Evolutionary conservation across 2,888 invertebrate genomes (phyloP), one percentile per base, ranked within the genome.

Genomic region (Cheilosia variabilis): DNA sequence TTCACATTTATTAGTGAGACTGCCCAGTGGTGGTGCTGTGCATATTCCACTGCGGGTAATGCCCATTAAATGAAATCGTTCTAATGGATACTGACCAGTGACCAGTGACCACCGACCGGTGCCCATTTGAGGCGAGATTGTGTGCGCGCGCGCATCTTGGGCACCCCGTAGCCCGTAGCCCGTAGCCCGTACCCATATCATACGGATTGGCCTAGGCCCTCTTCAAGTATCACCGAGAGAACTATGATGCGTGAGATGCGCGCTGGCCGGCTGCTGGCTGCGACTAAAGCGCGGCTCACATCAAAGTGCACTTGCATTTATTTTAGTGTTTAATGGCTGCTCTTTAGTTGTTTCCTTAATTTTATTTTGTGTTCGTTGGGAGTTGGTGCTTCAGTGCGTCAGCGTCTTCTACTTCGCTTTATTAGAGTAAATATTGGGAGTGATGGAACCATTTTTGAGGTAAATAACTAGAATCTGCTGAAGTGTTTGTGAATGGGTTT

Each of bases 281-380:
- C 60, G 47, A 53, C 62, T 62, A 45, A 50, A 71, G 57, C 27
- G 84, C 86, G 86, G 86, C 80, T 68, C 45, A 80, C 80, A 76
- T 86, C 86, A 86, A 86, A 86, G 86, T 80, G 86, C 86, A 86
- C 86, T 86, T 86, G 86, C 86, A 86, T 86, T 86, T 86, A 86
- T 86, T 86, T 86, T 86, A 86, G 86, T 86, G 86, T 86, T 86
- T 86, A 80, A 86, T 86, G 86, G 86, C 71, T 76, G 86, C 86
- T 86, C 86, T 86, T 86, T 86, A 80, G 86, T 80, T 86, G 86
- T 86, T 86, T 86, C 80, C 86, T 76, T 80, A 80, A 75, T 80
- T 84, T 79, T 84, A 65, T 79, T 79, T 79, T 79, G 68, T 53
- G 60, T 72, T 77, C 72, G 62, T 58, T 69, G 52, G 52, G 69